Evolutionary conservation across 2,113 vertebrate genomes (phyloP), one percentile per base, ranked within the genome.

Genomic region (Meriones unguiculatus): DNA sequence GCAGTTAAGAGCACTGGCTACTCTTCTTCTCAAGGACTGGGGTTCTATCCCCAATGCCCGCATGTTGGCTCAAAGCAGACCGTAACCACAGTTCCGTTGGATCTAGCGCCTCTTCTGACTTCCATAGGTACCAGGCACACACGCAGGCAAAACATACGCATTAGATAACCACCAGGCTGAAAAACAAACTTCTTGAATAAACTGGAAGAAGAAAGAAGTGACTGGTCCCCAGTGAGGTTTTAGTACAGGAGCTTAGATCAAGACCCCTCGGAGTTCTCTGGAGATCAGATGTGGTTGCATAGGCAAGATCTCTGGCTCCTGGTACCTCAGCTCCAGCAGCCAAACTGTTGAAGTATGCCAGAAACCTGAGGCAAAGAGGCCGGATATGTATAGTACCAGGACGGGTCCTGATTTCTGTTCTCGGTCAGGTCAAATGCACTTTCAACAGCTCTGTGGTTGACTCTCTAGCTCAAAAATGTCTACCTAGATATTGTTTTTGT

Each of bases 161-260:
- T 28, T 64, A 64, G 38, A 84, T 84, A 38, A 64, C 57, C 22
- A 62, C 57, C 24, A 84, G 64, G 41, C 41, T n/a, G n/a, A 75
- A 59, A 81, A 59, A 59, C 78, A 24, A 57, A 94, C 54, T 52
- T 94, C 50, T 73, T 82, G 54, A 25, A 5, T 94, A 35, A 59
- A 65, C 64, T 41, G 59, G 76, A 52, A 91, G 35, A 65, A 85
- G 22, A 78, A 89, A 90, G 30, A 25, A 73, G n/a, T 18, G n/a
- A 28, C 73, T 30, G 32, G 57, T 17, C 22, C 20, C 24, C 38
- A 57, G 54, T 64, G 76, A 32, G 41, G 64, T 28, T 96, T 93
- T 73, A 72, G 11, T 89, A 38, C 69, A 57, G 62, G 86, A 89
- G 52, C 76, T 95, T 57, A 91, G 90, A 86, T 78, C 64, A 85